A percentile compares a stretch with the other conserved stretches of the same genome.
Evolutionary conservation across 2,888 invertebrate genomes (phyloP).

Genomic region (Rhopalosiphum nymphaeae): DNA sequence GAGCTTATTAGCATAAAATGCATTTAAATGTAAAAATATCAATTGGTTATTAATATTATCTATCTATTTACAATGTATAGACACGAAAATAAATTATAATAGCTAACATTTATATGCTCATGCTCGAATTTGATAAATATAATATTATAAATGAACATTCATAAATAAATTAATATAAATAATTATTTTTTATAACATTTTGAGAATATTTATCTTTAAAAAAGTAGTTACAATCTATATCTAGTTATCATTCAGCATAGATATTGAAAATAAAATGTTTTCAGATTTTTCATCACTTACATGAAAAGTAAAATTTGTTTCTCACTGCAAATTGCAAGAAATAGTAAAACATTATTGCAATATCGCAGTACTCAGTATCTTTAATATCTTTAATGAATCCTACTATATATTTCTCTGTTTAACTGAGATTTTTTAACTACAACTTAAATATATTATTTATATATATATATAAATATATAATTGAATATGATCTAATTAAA

Average conservation of each 20-base stretch:
- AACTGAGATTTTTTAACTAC: neutral
- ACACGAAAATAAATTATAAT: neutral
- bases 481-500: neutral
- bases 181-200: neutral
- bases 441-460: neutral
- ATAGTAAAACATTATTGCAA: neutral
- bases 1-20: neutral
- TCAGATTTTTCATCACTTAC: neutral
- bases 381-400: neutral
- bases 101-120: neutral
- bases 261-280: neutral
- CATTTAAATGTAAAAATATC: neutral
- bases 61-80: neutral
- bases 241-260: neutral
- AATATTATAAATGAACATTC: neutral
- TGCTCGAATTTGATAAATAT: neutral
- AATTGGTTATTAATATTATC: neutral
- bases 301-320: neutral
- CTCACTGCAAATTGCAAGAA: neutral
- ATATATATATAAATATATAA: neutral
- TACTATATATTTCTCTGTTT: neutral
- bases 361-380: neutral
- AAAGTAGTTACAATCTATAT: neutral
- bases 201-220: neutral
- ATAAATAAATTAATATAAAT: neutral